Evolutionary conservation across 2,113 vertebrate species (phyloP), one percentile per base, ranked within the genome.

Genomic region (Nothocercus nigrocapillus): DNA sequence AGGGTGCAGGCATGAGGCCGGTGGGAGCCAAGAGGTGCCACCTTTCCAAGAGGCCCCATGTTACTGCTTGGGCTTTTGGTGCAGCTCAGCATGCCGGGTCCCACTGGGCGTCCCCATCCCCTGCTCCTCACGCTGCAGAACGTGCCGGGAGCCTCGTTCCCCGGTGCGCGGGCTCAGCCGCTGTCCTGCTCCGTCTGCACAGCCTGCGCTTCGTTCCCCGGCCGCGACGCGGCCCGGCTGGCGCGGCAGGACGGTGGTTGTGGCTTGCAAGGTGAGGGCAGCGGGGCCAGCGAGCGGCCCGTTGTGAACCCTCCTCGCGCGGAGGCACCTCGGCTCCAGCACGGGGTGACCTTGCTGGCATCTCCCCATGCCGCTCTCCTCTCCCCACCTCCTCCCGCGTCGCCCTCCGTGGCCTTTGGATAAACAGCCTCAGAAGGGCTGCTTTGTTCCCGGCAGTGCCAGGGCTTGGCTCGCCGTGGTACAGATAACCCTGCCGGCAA

Each of bases 401-500:
- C 82, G 53, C 47, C 83, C 63, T 89, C 58, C 4, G 0, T 34
- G 64, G 82, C 21, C 78, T 89, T 73, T 59, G 84, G 44, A 82
- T 83, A 89, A 96, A 95, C 93, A 96, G 87, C 38, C 7, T 4
- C 58, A 72, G 30, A 96, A 94, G 93, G 44, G 74, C 36, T 92
- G 85, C 68, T 96, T 96, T 96, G 94, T 97, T 94, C 89, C 40
- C 88, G 53, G 88, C 75, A 72, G 40, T 4, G 0, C 24, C 77
- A 44, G 76, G 77, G 94, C 91, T 94, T 68, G 91, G 95, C 95
- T 94, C 78, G 0, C 82, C 76, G 85, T 96, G 95, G 95, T 92
- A 96, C 95, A 54, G 90, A 95, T 59, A 82, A 85, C 93, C 76
- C 85, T 85, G 80, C 63, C 76, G 73, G 75, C 40, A 76, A 69